These are phyloP conservation scores for Cyclura pinguis DNA, from an alignment of 2,797 vertebrate genomes.

Conservation along the genomic window DNA sequence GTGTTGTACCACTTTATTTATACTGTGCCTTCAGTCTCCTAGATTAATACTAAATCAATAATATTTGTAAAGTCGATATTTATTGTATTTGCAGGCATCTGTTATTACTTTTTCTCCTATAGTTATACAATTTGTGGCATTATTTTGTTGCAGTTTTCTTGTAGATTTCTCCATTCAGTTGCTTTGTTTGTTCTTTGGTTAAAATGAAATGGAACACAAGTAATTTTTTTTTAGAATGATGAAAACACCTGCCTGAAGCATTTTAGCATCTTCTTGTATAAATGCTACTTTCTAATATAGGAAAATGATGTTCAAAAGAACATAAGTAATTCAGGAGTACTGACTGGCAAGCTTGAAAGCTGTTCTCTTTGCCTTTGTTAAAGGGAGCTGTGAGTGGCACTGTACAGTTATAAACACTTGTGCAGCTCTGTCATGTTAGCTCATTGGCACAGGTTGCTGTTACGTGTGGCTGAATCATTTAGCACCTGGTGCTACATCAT, in stretches of 20 bases:
- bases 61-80: neutral
- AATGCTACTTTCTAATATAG: neutral
- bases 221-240: neutral
- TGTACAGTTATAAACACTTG: constrained; percentile 4
- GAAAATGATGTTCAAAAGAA: constrained; percentile 1
- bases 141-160: neutral
- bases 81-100: neutral
- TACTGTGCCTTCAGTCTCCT: neutral
- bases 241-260: neutral
- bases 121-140: too few relatives aligned
- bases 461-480: constrained; percentile 12
- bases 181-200: neutral
- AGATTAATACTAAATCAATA: neutral
- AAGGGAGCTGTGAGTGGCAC: constrained; percentile 33
- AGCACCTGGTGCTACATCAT: constrained; percentile 5
- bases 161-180: neutral
- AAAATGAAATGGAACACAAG: neutral
- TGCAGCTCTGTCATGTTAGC: constrained; percentile 37
- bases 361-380: neutral
- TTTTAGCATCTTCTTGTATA: neutral
- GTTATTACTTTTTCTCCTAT: neutral
- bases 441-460: constrained; percentile 54
- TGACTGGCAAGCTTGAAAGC: neutral
- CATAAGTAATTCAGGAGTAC: neutral
- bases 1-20: too few relatives aligned